phyloP scores from a whole-genome alignment of 2,113 vertebrate species.

The Onychostruthus taczanowskii region DNA sequence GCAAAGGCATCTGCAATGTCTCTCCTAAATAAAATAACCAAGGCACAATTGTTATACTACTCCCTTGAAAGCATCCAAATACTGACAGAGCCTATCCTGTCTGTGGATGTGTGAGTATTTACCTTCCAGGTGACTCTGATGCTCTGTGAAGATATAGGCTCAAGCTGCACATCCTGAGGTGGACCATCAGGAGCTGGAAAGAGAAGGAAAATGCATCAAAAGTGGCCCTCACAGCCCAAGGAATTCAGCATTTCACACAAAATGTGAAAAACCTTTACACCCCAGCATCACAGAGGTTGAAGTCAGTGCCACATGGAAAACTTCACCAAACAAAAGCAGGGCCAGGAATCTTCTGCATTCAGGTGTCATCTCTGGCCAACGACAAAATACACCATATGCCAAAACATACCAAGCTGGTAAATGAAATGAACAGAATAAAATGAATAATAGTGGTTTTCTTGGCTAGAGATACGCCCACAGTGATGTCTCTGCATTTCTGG shows the following conservation, averaged over 20 bases:
- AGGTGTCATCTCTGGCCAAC: not conserved
- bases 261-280: not conserved
- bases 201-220: constrained; percentile 21
- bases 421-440: not conserved
- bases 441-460: not conserved
- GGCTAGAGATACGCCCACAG: not conserved
- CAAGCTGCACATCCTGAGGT: constrained; percentile 93
- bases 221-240: not conserved
- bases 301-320: not conserved
- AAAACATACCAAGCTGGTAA: not conserved
- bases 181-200: constrained; percentile 92
- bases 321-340: not conserved
- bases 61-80: not conserved
- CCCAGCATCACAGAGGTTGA: not conserved
- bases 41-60: not conserved
- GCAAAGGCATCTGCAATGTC: not conserved
- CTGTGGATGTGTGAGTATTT: not conserved
- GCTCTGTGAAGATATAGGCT: constrained; percentile 95
- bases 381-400: not conserved
- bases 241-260: not conserved
- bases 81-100: not conserved
- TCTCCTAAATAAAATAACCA: not conserved
- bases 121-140: constrained; percentile 99
- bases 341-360: not conserved
- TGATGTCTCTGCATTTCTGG: not conserved